Base-by-base conservation (phyloP, 2,888 invertebrate species). In the Agelastica alni region DNA sequence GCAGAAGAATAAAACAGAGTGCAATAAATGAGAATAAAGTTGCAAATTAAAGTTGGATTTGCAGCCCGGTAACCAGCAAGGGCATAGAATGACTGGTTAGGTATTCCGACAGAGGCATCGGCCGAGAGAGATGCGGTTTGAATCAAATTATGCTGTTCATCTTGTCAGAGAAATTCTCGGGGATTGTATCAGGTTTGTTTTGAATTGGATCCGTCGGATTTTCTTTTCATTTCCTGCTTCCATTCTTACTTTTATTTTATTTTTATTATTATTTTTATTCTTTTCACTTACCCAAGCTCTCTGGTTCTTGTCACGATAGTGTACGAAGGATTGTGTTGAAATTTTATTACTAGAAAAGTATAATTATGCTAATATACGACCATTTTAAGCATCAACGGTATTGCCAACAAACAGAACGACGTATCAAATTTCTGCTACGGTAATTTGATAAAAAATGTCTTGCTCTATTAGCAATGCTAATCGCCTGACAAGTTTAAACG, bases 141-240 rank as follows among this genome's bases (percentile, higher is more conserved):
- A 72, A 73, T 72, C 72, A 69, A 72, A 72, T 73, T 72, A 72
- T 71, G 62, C 67, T 70, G 70, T 69, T 70, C 70, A 68, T 72
- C 70, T 70, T 71, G 70, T 71, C 70, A 60, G 64, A 65, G 68
- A 68, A 70, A 71, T 70, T 70, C 63, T 60, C 52, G 61, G 59
- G 68, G 68, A 70, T 72, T 69, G 69, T 68, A 70, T 71, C 67
- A 65, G 69, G 67, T 67, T 67, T 68, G 66, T 66, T 68, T 66
- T 62, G 66, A 70, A 68, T 70, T 68, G 64, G 68, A 65, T 58
- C 53, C 59, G 61, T 41, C 61, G 57, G 55, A 45, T 58, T 53
- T 51, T 47, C 49, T 53, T 49, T 49, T 41, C 52, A 46, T 46
- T 55, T n/a, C n/a, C n/a, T n/a, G n/a, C n/a, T n/a, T n/a, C n/a